phyloP scores from a whole-genome alignment of 2,888 invertebrate species.

The Pandemis cinnamomeana region DNA sequence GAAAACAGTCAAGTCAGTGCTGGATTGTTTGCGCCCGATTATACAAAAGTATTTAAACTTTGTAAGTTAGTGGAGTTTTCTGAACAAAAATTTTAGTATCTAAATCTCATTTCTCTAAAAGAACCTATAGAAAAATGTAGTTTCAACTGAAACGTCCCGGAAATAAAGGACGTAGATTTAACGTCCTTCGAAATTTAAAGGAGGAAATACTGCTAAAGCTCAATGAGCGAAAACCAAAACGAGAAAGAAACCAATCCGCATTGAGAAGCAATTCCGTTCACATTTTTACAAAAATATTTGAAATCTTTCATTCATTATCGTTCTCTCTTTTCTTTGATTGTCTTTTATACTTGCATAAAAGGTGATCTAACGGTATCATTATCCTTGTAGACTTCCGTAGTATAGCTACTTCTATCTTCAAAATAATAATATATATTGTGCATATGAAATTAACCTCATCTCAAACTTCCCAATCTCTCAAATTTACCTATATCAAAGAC shows the following conservation, averaged over 20 bases:
- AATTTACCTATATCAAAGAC: neutral
- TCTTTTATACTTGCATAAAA: neutral
- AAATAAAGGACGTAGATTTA: neutral
- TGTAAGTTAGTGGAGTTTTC: neutral
- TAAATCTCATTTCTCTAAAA: neutral
- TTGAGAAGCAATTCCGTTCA: conserved; percentile 19
- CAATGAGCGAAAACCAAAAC: conserved; percentile 8
- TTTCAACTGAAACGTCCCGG: neutral
- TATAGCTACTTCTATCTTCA: neutral
- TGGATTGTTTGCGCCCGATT: neutral
- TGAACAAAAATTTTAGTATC: neutral
- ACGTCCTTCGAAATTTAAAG: neutral
- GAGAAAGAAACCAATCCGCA: conserved; percentile 27
- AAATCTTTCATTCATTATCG: conserved; percentile 33
- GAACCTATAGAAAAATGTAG: neutral
- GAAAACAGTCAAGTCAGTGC: neutral
- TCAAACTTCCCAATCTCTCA: neutral
- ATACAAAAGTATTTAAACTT: neutral
- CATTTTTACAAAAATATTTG: conserved; percentile 33
- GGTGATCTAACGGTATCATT: neutral
- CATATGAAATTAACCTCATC: neutral
- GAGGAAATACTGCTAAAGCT: conserved; percentile 2
- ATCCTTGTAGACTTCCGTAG: neutral
- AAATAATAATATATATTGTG: neutral
- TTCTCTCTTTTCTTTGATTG: neutral